A percentile compares a stretch with the other conserved stretches of the same genome.
Evolutionary conservation across 1,140 invertebrate species (phyloP).

Genomic region (Antheraea pernyi): DNA sequence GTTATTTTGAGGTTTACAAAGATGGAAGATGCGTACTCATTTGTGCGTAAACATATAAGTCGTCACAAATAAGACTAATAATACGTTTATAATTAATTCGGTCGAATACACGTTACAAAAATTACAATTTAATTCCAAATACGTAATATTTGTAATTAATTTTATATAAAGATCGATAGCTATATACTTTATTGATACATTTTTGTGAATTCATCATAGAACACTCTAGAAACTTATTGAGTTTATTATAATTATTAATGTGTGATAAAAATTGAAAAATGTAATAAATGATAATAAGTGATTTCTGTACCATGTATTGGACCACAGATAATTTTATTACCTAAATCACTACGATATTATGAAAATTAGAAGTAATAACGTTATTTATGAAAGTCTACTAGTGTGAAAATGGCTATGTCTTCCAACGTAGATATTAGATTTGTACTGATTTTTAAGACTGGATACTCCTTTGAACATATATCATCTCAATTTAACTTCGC

Average conservation of each 20-base stretch:
- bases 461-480: not conserved
- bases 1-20: constrained; percentile 29
- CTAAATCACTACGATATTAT: constrained; percentile 39
- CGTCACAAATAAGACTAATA: constrained; percentile 33
- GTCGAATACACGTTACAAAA: constrained; percentile 9
- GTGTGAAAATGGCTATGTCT: constrained; percentile 26
- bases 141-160: no score
- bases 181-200: no score
- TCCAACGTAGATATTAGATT: not conserved
- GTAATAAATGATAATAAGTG: not conserved
- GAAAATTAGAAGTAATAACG: constrained; percentile 40
- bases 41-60: constrained; percentile 55
- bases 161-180: no score
- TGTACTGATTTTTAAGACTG: not conserved
- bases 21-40: constrained; percentile 49
- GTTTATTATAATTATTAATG: no score
- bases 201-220: no score
- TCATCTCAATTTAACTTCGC: not conserved
- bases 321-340: constrained; percentile 25
- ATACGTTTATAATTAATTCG: constrained; percentile 5
- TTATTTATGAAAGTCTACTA: constrained; percentile 61
- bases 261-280: no score
- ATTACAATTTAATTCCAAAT: not conserved
- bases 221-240: no score
- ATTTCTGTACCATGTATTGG: constrained; percentile 20